Percentiles rank a stretch among this genome's conserved stretches.
phyloP scores from a whole-genome alignment of 2,888 invertebrate species.

The Gandaritis pyraliata region DNA sequence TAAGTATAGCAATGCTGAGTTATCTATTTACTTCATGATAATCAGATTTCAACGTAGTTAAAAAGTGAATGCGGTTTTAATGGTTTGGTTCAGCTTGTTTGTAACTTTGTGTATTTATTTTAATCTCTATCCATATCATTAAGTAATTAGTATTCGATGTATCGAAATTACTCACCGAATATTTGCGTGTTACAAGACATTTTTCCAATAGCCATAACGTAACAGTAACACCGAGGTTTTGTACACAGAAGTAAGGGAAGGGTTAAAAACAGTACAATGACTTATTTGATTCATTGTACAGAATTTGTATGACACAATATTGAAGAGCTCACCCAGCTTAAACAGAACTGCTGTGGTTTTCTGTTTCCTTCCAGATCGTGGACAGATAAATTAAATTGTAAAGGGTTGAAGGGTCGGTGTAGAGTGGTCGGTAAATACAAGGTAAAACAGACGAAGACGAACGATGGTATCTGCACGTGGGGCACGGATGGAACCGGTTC shows the following conservation, averaged over 20 bases:
- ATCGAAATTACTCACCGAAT: no score
- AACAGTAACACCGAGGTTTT: no score
- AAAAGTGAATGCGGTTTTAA: no score
- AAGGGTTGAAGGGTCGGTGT: constrained; percentile 44
- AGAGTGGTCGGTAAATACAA: constrained; percentile 45
- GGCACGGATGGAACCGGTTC: constrained; percentile 71
- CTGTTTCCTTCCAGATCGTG: constrained; percentile 9
- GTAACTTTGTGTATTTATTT: no score
- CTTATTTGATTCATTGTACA: constrained; percentile 34
- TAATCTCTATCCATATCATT: no score
- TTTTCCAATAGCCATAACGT: no score
- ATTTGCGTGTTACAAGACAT: no score
- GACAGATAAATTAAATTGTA: constrained; percentile 25
- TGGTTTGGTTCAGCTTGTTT: no score
- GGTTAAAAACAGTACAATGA: constrained; percentile 29
- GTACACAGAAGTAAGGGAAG: background rate
- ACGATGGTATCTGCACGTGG: constrained; percentile 76
- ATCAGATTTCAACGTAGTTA: no score
- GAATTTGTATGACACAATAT: constrained; percentile 33
- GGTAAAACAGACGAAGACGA: constrained; percentile 78
- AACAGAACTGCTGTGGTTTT: constrained; percentile 16
- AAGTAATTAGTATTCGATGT: no score
- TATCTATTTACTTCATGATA: no score
- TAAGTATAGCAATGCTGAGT: no score
- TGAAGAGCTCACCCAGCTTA: constrained; percentile 17